These are phyloP conservation scores for Ictalurus furcatus DNA, from an alignment of 2,113 vertebrate species.

Conservation along the genomic window DNA sequence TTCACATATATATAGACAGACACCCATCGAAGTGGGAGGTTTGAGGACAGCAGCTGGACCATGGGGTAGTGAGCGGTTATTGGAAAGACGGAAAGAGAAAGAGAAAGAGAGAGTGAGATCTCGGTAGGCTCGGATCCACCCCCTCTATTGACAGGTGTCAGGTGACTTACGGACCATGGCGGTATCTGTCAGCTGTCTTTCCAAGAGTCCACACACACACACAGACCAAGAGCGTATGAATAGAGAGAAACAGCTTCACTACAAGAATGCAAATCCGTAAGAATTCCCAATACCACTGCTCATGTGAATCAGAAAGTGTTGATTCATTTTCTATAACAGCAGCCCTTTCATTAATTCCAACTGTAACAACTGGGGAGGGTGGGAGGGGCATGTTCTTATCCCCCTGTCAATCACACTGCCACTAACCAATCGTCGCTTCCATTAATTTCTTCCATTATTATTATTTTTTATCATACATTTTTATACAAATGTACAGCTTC, in stretches of 20 bases:
- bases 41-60: slow-evolving; percentile 94
- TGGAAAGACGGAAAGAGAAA: slow-evolving; percentile 49
- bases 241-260: neutral
- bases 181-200: slow-evolving; percentile 75
- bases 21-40: slow-evolving; percentile 74
- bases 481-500: neutral
- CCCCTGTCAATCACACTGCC: neutral
- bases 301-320: neutral
- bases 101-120: slow-evolving; percentile 21
- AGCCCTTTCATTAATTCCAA: neutral
- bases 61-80: slow-evolving; percentile 76
- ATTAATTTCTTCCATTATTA: neutral
- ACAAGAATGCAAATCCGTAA: neutral
- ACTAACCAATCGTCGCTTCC: neutral
- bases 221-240: neutral
- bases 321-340: neutral
- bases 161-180: slow-evolving; percentile 73
- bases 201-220: slow-evolving; percentile 53
- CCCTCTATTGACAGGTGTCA: slow-evolving; percentile 75
- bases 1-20: slow-evolving; percentile 24
- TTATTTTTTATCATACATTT: neutral
- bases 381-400: neutral
- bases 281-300: neutral
- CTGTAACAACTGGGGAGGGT: neutral
- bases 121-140: slow-evolving; percentile 57